Evolutionary conservation across 2,113 vertebrate species (phyloP).

Genomic region (Paedocypris sp.): DNA sequence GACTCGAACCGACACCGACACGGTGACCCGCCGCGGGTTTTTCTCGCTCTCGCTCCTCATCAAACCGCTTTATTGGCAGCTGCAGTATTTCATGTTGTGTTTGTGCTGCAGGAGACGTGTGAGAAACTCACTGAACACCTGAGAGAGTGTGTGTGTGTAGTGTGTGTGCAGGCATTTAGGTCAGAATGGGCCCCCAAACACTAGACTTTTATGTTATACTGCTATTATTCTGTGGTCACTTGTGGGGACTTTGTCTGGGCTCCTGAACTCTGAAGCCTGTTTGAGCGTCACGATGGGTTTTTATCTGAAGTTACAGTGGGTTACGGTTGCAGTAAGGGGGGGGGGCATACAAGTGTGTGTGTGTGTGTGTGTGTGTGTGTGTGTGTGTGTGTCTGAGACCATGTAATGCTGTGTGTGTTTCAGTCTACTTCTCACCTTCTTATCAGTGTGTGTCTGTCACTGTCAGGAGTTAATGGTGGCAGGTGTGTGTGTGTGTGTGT

Average conservation of each 20-base stretch:
- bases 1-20: constrained; percentile 17
- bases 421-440: constrained; percentile 17
- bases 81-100: constrained; percentile 43
- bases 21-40: constrained; percentile 72
- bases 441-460: constrained; percentile 50
- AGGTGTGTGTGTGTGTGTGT: constrained; percentile 60
- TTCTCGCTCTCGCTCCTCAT: constrained; percentile 72
- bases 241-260: too few relatives aligned
- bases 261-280: too few relatives aligned
- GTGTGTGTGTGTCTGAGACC: constrained; percentile 9
- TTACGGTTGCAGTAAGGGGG: too few relatives aligned
- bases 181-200: too few relatives aligned
- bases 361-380: too few relatives aligned
- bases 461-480: constrained; percentile 59
- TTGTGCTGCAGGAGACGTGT: not conserved
- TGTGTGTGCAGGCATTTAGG: constrained; percentile 18
- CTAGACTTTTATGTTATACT: too few relatives aligned
- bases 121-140: not conserved
- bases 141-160: too few relatives aligned
- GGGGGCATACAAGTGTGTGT: too few relatives aligned
- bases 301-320: too few relatives aligned
- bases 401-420: too few relatives aligned
- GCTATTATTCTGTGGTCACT: too few relatives aligned
- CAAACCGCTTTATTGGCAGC: constrained; percentile 78
- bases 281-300: too few relatives aligned